These are phyloP conservation scores for Zosterops pallidus DNA, from an alignment of 2,113 vertebrate genomes.

Conservation along the genomic window DNA sequence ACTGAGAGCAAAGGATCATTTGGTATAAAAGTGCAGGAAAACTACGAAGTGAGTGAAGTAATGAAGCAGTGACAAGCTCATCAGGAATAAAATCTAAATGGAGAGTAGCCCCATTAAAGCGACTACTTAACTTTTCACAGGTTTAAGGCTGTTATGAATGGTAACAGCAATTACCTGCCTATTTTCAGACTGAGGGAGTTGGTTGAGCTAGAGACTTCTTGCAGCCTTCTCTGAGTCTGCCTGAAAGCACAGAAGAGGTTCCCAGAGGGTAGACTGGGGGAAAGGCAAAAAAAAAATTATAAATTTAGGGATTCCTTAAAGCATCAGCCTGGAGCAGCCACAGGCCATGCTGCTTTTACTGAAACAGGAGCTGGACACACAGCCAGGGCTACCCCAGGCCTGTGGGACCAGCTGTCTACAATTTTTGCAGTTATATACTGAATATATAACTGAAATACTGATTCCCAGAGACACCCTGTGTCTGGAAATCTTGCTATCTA, in stretches of 20 bases:
- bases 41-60: slow-evolving; percentile 15
- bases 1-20: slow-evolving; percentile 1
- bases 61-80: slow-evolving; percentile 31
- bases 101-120: slow-evolving; percentile 16
- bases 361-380: not conserved
- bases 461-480: not conserved
- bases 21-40: slow-evolving; percentile 25
- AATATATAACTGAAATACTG: not conserved
- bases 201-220: not conserved
- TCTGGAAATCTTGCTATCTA: not conserved
- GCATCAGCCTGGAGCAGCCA: not conserved
- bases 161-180: not conserved
- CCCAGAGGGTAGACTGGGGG: fast-evolving
- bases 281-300: not conserved
- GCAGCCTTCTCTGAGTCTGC: not conserved
- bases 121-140: not conserved
- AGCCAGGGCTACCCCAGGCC: not conserved
- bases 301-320: not conserved
- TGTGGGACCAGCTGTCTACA: not conserved
- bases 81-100: not conserved
- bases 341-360: not conserved
- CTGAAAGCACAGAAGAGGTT: not conserved
- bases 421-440: not conserved
- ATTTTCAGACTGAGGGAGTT: not conserved
- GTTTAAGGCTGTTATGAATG: not conserved